These are phyloP conservation scores for Ariopsis seemanni DNA, from an alignment of 2,113 vertebrate genomes.

Conservation along the genomic window DNA sequence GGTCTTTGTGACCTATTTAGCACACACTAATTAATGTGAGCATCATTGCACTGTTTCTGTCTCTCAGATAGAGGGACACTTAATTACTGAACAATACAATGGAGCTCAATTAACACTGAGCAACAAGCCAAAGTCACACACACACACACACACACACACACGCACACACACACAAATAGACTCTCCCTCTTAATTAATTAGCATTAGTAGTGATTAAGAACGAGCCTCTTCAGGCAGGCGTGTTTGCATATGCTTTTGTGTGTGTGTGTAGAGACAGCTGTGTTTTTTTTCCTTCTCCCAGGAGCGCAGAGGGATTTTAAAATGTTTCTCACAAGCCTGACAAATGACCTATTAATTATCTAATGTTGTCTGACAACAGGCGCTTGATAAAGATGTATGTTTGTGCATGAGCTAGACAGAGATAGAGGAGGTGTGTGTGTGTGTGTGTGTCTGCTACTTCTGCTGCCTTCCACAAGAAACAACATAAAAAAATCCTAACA, in stretches of 20 bases:
- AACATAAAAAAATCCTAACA: too few species aligned
- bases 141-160: constrained; percentile 39
- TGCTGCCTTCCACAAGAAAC: background rate
- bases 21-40: constrained; percentile 69
- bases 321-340: constrained; percentile 96
- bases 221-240: constrained; percentile 77
- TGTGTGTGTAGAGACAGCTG: constrained; percentile 75
- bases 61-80: constrained; percentile 73
- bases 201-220: constrained; percentile 99
- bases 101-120: constrained; percentile 87
- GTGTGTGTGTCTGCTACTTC: constrained; percentile 15
- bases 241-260: constrained; percentile 10
- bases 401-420: constrained; percentile 73
- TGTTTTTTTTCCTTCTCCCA: constrained; percentile 79
- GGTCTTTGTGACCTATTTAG: constrained; percentile 56
- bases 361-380: constrained; percentile 99
- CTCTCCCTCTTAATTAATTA: constrained; percentile 93
- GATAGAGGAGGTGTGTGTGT: constrained; percentile 18
- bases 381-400: constrained; percentile 99
- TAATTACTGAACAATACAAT: constrained; percentile 76
- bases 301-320: constrained; percentile 93
- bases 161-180: constrained; percentile 33
- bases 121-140: constrained; percentile 74
- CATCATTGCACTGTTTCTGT: constrained; percentile 64
- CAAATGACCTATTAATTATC: constrained; percentile 99